A percentile compares a stretch with the other conserved stretches of the same genome.
phyloP scores from a whole-genome alignment of 2,888 invertebrate species.

The Coenonympha arcania region DNA sequence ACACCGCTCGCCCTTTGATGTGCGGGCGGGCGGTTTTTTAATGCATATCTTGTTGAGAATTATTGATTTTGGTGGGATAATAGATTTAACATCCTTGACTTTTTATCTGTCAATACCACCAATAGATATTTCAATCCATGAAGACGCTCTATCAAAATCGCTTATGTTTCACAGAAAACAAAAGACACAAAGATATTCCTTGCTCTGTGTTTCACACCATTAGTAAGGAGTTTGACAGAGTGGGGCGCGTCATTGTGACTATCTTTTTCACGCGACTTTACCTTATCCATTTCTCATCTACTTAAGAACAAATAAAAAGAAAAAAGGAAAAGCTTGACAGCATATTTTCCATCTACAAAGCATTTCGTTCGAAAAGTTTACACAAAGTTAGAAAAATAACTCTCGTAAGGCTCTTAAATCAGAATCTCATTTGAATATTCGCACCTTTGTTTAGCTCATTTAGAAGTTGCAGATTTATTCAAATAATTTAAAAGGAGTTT shows the following conservation, averaged over 20 bases:
- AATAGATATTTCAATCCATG: not conserved
- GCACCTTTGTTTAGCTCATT: slow-evolving; percentile 8
- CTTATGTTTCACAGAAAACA: too few relatives aligned
- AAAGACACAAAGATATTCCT: too few relatives aligned
- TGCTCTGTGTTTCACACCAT: too few relatives aligned
- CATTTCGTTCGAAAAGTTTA: not conserved
- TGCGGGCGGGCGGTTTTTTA: slow-evolving; percentile 56
- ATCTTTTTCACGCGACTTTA: too few relatives aligned
- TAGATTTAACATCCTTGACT: slow-evolving; percentile 47
- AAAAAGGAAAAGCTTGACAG: too few relatives aligned
- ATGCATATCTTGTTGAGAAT: slow-evolving; percentile 67
- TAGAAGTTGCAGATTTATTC: slow-evolving; percentile 9
- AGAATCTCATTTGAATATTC: slow-evolving; percentile 5
- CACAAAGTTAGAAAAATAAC: slow-evolving; percentile 2
- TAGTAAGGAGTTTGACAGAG: too few relatives aligned
- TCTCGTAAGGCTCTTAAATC: not conserved
- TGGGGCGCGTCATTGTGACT: too few relatives aligned
- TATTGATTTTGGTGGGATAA: slow-evolving; percentile 56
- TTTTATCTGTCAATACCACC: slow-evolving; percentile 23
- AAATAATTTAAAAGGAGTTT: slow-evolving; percentile 18
- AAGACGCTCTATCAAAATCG: not conserved
- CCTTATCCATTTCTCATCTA: too few relatives aligned
- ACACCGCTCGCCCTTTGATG: slow-evolving; percentile 65
- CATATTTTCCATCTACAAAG: not conserved
- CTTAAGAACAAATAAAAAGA: too few relatives aligned